Conservation (phyloP, 2,888 invertebrate species). For the Nineta flava region DNA sequence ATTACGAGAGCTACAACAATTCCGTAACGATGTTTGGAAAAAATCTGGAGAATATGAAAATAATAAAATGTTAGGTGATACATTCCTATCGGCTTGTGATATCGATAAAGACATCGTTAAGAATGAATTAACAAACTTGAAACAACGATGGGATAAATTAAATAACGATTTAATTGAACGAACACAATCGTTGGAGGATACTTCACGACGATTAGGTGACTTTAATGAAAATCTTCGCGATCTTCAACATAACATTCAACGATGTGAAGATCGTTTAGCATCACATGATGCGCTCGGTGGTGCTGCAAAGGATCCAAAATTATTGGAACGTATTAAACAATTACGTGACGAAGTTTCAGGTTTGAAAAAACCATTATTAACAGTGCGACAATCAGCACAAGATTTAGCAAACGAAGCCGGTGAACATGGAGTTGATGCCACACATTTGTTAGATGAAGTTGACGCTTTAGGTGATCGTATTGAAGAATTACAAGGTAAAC, state of each 20-base stretch:
- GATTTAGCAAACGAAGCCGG: slow-evolving; percentile 63
- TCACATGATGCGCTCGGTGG: slow-evolving; percentile 57
- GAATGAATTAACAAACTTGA: slow-evolving; percentile 62
- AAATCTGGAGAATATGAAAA: slow-evolving; percentile 88
- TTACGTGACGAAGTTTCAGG: slow-evolving; percentile 67
- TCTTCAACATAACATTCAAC: slow-evolving; percentile 67
- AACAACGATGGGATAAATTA: slow-evolving; percentile 79
- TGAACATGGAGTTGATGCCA: slow-evolving; percentile 59
- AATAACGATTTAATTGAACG: slow-evolving; percentile 67
- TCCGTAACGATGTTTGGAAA: slow-evolving; percentile 88
- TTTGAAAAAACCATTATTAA: slow-evolving; percentile 55
- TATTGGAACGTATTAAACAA: slow-evolving; percentile 69
- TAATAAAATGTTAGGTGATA: slow-evolving; percentile 70
- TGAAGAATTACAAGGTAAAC: slow-evolving; percentile 55
- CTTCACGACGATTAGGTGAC: slow-evolving; percentile 64
- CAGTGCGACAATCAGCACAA: slow-evolving; percentile 50
- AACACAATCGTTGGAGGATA: slow-evolving; percentile 68
- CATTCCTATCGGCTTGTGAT: slow-evolving; percentile 76
- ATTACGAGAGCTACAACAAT: slow-evolving; percentile 69
- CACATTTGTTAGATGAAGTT: slow-evolving; percentile 62
- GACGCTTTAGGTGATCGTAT: slow-evolving; percentile 60
- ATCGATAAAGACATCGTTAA: slow-evolving; percentile 82
- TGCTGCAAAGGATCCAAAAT: slow-evolving; percentile 66
- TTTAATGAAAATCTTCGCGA: slow-evolving; percentile 73
- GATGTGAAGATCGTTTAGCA: slow-evolving; percentile 75